Conservation (phyloP, 2,113 vertebrate species). For the Empidonax alnorum region DNA sequence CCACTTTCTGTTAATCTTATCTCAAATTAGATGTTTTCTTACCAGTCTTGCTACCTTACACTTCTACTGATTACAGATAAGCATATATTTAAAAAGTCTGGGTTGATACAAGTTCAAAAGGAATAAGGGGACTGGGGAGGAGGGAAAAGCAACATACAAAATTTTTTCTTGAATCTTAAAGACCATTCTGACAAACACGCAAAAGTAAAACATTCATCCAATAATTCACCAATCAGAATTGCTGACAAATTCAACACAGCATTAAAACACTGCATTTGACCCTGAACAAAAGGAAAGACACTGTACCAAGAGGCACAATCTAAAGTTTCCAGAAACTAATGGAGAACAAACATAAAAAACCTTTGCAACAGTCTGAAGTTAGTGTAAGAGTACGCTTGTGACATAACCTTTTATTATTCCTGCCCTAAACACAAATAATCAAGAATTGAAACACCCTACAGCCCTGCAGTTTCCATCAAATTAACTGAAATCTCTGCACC, state of each 20-base stretch:
- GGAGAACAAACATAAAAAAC: not conserved
- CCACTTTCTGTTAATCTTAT: not conserved
- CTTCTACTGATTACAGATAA: not conserved
- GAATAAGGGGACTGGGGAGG: rapidly evolving
- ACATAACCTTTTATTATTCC: not conserved
- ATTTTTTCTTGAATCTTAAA: not conserved
- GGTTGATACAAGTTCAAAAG: not conserved
- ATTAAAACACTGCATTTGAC: not conserved
- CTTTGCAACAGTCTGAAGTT: rapidly evolving
- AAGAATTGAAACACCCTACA: not conserved
- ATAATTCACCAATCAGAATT: not conserved
- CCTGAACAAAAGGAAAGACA: not conserved
- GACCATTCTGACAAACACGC: not conserved
- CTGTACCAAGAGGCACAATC: not conserved
- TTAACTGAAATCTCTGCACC: not conserved
- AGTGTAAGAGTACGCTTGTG: rapidly evolving
- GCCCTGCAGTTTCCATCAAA: not conserved
- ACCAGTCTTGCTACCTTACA: not conserved
- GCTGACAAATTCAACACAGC: not conserved
- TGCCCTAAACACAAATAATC: not conserved
- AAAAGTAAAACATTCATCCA: not conserved
- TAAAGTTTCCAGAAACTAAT: not conserved
- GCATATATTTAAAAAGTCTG: not conserved
- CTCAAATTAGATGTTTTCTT: not conserved
- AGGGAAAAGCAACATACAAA: not conserved